A percentile compares a stretch with the other conserved stretches of the same genome.
Evolutionary conservation across 2,113 vertebrate genomes (phyloP).

Genomic region (Anser cygnoides): DNA sequence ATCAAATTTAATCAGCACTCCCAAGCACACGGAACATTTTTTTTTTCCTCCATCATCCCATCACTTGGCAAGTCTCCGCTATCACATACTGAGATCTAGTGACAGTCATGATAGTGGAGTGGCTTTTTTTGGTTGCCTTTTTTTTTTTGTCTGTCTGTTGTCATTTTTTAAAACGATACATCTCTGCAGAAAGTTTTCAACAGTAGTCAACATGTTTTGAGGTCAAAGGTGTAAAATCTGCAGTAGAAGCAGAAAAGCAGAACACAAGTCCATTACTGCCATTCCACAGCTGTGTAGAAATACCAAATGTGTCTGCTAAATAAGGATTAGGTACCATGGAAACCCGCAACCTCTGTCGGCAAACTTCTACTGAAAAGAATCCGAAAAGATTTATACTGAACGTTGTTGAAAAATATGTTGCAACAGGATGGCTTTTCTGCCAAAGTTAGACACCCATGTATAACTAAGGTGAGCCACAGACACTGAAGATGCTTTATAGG

Average conservation of each 20-base stretch:
- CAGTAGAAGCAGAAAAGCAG: not conserved
- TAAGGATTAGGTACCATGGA: constrained; percentile 46
- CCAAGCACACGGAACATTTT: not conserved
- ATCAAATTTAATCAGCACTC: not conserved
- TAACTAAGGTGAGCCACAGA: not conserved
- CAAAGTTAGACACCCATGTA: not conserved
- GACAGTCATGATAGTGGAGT: not conserved
- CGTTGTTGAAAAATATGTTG: not conserved
- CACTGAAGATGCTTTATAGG: not conserved
- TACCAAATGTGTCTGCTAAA: constrained; percentile 20
- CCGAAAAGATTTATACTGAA: not conserved
- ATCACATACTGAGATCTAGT: not conserved
- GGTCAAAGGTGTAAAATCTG: constrained; percentile 30
- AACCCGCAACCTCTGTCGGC: constrained; percentile 42
- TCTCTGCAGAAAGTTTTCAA: not conserved
- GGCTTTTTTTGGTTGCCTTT: not conserved
- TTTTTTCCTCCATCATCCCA: not conserved
- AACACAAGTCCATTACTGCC: not conserved
- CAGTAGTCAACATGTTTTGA: not conserved
- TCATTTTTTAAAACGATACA: not conserved
- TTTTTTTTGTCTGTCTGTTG: not conserved
- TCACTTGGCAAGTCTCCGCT: not conserved
- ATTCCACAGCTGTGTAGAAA: constrained; percentile 39
- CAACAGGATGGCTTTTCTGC: not conserved
- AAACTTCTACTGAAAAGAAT: not conserved